Evolutionary conservation across 2,888 invertebrate genomes (phyloP), one percentile per base, ranked within the genome.

Genomic region (Megalurothrips usitatus): DNA sequence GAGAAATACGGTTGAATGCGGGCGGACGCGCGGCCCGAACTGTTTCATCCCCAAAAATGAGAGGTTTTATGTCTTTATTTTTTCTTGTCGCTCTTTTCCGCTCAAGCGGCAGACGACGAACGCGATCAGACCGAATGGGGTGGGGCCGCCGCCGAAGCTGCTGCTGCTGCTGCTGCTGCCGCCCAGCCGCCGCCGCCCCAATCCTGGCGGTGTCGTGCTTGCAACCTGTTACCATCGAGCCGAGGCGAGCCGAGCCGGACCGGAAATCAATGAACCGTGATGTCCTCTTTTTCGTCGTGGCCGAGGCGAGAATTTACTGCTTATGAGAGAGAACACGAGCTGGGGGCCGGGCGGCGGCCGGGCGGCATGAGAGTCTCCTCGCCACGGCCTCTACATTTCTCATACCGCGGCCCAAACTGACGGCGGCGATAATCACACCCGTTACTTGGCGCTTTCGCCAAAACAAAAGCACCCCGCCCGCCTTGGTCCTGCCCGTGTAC

Each of bases 231-330:
- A 68, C 58, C 58, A 17, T 17, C 58, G 58, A 58, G 58, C 34
- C 34, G 6, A 43, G 34, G 3, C 34, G 34, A 43, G 34, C 34
- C 34, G 34, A 43, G 34, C 34, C 52, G 19, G 52, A 52, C 19
- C 52, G 19, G 52, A 52, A 68, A 68, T 68, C 68, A 68, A 68
- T 68, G 68, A 68, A 68, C 68, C 68, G 68, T 68, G 68, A 52
- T 23, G 68, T 23, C 23, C 68, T 68, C 23, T 68, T 68, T 68
- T 43, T 43, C 34, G 34, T 43, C 34, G 68, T 68, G 3, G 68
- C 68, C n/a, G 68, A 52, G 52, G 52, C 52, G 52, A 52, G 68
- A 68, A 68, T 68, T 68, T 68, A 68, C 68, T 68, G 68, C 68
- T 68, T 68, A 68, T 68, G 68, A 23, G 23, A 68, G 68, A 23